Percentiles rank a stretch among this genome's conserved stretches.
phyloP scores from a whole-genome alignment of 2,113 vertebrate genomes.

The Herpetotheres cachinnans region DNA sequence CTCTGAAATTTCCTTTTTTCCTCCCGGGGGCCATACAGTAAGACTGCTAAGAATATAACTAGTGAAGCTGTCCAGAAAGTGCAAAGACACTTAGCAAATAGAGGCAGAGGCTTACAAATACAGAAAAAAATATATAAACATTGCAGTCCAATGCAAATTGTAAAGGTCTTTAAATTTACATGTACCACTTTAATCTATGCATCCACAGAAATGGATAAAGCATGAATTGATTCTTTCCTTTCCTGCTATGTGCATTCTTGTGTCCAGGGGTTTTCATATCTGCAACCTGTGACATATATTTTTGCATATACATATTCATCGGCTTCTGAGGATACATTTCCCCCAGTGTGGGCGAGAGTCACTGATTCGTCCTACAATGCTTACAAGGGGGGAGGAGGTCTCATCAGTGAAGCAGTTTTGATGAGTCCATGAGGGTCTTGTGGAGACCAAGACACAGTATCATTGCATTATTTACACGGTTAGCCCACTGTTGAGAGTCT shows the following conservation, averaged over 20 bases:
- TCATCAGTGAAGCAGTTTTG: not conserved
- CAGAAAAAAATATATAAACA: not conserved
- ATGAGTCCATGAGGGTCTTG: not conserved
- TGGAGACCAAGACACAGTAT: not conserved
- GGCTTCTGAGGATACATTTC: not conserved
- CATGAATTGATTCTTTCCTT: not conserved
- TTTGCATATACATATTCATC: not conserved
- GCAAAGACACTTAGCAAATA: not conserved
- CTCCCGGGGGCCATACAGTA: not conserved
- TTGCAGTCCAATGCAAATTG: not conserved
- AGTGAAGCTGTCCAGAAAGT: not conserved
- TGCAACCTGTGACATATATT: not conserved
- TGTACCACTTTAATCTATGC: not conserved
- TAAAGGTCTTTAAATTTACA: not conserved
- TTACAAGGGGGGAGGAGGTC: not conserved
- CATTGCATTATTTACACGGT: not conserved
- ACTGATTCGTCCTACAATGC: not conserved
- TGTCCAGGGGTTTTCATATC: not conserved
- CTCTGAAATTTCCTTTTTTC: slow-evolving; percentile 55
- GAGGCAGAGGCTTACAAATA: not conserved
- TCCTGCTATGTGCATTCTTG: not conserved
- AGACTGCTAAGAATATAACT: slow-evolving; percentile 21
- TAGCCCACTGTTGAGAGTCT: not conserved
- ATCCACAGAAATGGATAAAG: not conserved
- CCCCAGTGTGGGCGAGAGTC: accelerated